Percentiles rank a stretch among this genome's conserved stretches.
Conservation (phyloP, 2,113 vertebrate genomes). For the Lampris incognitus region DNA sequence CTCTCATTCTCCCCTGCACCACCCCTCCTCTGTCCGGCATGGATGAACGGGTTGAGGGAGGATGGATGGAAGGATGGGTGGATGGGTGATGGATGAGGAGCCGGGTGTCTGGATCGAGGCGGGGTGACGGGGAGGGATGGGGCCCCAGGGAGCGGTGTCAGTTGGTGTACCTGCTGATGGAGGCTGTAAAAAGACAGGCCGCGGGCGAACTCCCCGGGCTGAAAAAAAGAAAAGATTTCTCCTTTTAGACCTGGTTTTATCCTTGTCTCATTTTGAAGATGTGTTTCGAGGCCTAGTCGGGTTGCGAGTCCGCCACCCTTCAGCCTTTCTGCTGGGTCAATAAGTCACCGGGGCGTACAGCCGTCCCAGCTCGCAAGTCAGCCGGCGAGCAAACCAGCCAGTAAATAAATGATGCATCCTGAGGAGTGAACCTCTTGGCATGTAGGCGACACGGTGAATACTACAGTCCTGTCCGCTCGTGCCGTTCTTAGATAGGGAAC, state of each 20-base stretch:
- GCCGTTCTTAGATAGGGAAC: too few relatives aligned
- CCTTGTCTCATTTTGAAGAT: slow-evolving; percentile 16
- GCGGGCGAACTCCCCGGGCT: slow-evolving; percentile 41
- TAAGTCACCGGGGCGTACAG: too few relatives aligned
- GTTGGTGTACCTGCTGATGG: slow-evolving; percentile 76
- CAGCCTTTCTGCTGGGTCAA: too few relatives aligned
- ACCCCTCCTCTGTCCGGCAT: slow-evolving; percentile 51
- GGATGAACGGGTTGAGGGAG: slow-evolving; percentile 57
- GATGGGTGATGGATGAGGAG: slow-evolving; percentile 68
- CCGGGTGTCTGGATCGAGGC: slow-evolving; percentile 38
- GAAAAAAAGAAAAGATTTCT: slow-evolving; percentile 27
- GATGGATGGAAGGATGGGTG: slow-evolving; percentile 53
- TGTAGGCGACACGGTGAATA: too few relatives aligned
- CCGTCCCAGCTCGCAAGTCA: neutral
- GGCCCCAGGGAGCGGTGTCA: slow-evolving; percentile 58
- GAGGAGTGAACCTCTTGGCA: slow-evolving; percentile 6
- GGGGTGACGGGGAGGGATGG: slow-evolving; percentile 59
- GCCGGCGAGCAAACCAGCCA: slow-evolving; percentile 5
- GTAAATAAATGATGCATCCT: neutral
- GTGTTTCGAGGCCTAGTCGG: too few relatives aligned
- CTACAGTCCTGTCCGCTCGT: too few relatives aligned
- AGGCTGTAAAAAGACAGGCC: slow-evolving; percentile 75
- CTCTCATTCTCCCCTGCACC: slow-evolving; percentile 41
- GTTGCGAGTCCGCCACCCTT: too few relatives aligned
- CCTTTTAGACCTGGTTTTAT: neutral